Base-by-base conservation (phyloP, 2,113 vertebrate genomes). In the Sardina pilchardus region DNA sequence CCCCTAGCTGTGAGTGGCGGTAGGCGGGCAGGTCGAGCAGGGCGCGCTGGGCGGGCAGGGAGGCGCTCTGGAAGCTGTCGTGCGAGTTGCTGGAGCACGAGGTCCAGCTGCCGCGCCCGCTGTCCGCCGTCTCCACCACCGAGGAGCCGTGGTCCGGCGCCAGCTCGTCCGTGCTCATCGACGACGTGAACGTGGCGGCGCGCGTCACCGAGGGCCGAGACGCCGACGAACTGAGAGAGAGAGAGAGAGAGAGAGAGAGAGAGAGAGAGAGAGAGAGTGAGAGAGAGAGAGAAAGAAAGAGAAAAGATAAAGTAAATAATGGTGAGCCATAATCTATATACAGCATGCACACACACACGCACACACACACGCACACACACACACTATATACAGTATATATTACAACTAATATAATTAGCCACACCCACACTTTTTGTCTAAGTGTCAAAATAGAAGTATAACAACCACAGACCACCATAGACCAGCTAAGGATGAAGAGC, bases 31-130 rank as follows among this genome's bases (percentile, higher is more conserved):
- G 92, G 83, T 97, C 91, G 0, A 90, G 95, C 82, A 90, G 95
- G 82, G 94, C 90, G 82, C 97, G 96, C 90, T 97, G 97, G 89
- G 93, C 87, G 7, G 96, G 95, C 85, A 99, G n/a, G n/a, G n/a
- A n/a, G n/a, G n/a, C 94, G 83, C 93, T 97, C 93, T 99, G 98
- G 93, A 99, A 97, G 91, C 96, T 98, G 92, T 99, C 98, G 56
- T 99, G 98, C 81, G 97, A 99, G 85, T 95, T 98, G 90, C 97
- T 98, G 4, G 98, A 99, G 93, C 97, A 98, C 19, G 98, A 99
- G 24, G 97, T 99, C 98, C 98, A 99, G 93, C 97, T 99, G 80
- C 97, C 97, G 19, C 97, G 96, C 59, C 98, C 98, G 17, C 98
- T 99, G 86, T 99, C 97, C 0, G 93, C 97, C 47, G 96, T 94